These are phyloP conservation scores for Maccullochella peelii DNA, from an alignment of 2,113 vertebrate genomes.

Conservation along the genomic window DNA sequence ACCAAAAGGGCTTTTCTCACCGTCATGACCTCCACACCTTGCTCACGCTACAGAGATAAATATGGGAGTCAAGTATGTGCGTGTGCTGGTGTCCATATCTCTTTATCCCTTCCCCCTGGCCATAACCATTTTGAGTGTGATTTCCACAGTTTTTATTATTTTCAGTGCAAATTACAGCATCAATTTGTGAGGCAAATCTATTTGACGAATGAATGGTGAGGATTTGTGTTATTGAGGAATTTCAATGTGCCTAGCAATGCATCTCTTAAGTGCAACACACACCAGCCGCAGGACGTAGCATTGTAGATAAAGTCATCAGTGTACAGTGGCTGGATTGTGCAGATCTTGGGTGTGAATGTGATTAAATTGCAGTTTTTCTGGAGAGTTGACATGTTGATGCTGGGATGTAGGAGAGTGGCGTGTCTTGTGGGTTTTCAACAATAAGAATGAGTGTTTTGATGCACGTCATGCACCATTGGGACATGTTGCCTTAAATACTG, in stretches of 20 bases:
- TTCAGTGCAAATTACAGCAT: not conserved
- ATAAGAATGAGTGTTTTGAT: not conserved
- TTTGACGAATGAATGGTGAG: not conserved
- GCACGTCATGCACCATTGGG: not conserved
- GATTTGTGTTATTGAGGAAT: not conserved
- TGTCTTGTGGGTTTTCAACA: not conserved
- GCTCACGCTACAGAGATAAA: not conserved
- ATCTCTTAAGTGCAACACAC: not conserved
- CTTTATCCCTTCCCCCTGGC: not conserved
- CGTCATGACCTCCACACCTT: conserved; percentile 7
- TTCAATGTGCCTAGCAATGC: not conserved
- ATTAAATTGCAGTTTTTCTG: not conserved
- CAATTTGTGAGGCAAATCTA: not conserved
- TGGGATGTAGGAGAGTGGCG: not conserved
- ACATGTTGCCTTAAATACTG: not conserved
- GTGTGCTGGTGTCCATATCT: not conserved
- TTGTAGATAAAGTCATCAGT: not conserved
- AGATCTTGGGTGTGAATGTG: not conserved
- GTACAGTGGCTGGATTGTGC: not conserved
- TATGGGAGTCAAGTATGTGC: not conserved
- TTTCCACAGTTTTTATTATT: not conserved
- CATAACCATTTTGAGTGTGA: not conserved
- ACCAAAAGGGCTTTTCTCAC: conserved; percentile 17
- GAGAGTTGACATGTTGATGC: not conserved
- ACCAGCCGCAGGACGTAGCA: not conserved